Base-by-base conservation (phyloP, 2,888 invertebrate species). In the Gibbula magus region DNA sequence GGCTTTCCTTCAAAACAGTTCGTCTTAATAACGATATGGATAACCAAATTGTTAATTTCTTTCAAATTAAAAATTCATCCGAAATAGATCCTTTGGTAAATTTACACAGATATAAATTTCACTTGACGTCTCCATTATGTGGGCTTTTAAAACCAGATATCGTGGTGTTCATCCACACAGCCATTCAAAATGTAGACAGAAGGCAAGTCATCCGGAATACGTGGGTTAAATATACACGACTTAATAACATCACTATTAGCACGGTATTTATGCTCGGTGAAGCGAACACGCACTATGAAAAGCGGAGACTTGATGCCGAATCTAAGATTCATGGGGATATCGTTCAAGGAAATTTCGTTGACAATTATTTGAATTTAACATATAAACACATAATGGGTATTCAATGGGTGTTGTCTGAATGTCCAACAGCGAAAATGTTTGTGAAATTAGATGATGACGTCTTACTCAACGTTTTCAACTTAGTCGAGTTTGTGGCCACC, bases 381-480 rank as follows among this genome's bases (percentile, higher is more conserved):
- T 88, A 89, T 81, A 93, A 93, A 79, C 89, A 91, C 81, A 84
- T 92, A 13, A 91, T 91, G 84, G 85, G 82, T 0, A 56, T 86
- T 7, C 78, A 85, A 77, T 93, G 92, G 92, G 87, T 90, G 0
- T 81, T 87, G 4, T 86, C 86, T 51, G 86, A 86, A 79, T 92
- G 92, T 81, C 87, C 83, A 18, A 82, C 88, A 54, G 90, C 90
- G 1, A 87, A 87, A 54, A 91, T 88, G 77, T 83, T 92, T 35
- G 83, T 92, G 22, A 92, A 92, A 82, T 86, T 87, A 1, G 92
- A 92, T 79, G 92, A 92, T 81, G 92, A 92, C 74, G 89, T 90
- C 0, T 87, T 92, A 80, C 88, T 92, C 16, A 91, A 92, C 76
- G 81, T 89, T 90, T 91, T 96, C 39, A 95, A 95, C 86, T 94